Conservation (phyloP, 2,113 vertebrate genomes). For the Vimba vimba region DNA sequence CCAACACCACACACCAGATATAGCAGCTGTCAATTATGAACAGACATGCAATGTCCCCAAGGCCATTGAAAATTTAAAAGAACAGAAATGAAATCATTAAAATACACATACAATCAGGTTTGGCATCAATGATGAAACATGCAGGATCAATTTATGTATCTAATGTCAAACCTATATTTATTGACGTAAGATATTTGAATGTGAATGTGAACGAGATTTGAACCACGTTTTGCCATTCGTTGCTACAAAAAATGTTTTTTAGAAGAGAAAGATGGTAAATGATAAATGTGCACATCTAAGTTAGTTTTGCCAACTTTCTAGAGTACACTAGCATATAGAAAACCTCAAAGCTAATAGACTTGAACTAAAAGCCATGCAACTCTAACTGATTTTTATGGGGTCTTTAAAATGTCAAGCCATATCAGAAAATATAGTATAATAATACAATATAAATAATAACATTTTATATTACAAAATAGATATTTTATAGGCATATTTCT, state of each 20-base stretch:
- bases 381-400: neutral
- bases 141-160: neutral
- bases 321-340: neutral
- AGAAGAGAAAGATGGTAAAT: neutral
- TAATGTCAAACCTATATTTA: neutral
- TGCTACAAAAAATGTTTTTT: neutral
- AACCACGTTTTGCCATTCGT: neutral
- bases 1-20: slow-evolving; percentile 50
- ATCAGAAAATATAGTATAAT: too few species aligned
- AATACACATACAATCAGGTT: neutral
- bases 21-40: slow-evolving; percentile 40
- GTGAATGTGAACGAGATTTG: neutral
- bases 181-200: neutral
- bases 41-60: neutral
- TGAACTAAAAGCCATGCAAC: neutral
- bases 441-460: too few species aligned
- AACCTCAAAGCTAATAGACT: neutral
- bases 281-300: neutral
- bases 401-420: neutral
- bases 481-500: too few species aligned
- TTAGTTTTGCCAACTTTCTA: neutral
- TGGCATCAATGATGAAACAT: neutral
- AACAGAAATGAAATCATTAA: neutral
- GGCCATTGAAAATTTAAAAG: neutral
- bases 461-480: too few species aligned